These are phyloP conservation scores for Drosophila takahashii DNA, from an alignment of 1,140 invertebrate genomes.

Conservation along the genomic window DNA sequence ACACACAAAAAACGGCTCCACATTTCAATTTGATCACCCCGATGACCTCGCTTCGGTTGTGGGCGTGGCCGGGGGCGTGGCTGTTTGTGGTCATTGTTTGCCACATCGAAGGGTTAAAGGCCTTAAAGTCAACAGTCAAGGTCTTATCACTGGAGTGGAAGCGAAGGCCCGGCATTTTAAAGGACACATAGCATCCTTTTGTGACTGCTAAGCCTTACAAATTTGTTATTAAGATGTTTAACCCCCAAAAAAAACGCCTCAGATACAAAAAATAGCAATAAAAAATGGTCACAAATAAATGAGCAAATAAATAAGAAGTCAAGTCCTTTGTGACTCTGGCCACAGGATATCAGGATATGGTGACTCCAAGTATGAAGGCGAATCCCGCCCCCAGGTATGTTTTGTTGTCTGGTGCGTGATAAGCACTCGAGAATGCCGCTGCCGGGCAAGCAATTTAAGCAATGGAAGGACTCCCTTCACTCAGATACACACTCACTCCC, in stretches of 20 bases:
- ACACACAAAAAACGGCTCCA: constrained; percentile 38
- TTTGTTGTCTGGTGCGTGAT: constrained; percentile 45
- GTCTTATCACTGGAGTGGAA: constrained; percentile 28
- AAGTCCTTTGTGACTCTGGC: constrained; percentile 35
- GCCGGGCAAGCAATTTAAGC: constrained; percentile 40
- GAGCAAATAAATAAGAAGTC: constrained; percentile 69
- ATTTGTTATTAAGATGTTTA: constrained; percentile 70
- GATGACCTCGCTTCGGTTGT: constrained; percentile 52
- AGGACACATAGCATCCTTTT: constrained; percentile 11
- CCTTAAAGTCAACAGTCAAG: constrained; percentile 62
- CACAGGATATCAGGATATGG: constrained; percentile 5
- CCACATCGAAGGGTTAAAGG: constrained; percentile 52
- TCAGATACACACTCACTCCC: constrained; percentile 10
- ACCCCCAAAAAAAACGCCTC: constrained; percentile 30
- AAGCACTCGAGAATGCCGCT: constrained; percentile 33
- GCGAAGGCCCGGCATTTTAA: constrained; percentile 20
- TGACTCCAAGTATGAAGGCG: background rate
- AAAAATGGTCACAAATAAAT: constrained; percentile 68
- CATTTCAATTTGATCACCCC: constrained; percentile 70
- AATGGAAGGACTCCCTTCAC: constrained; percentile 14
- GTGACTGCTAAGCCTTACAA: constrained; percentile 62
- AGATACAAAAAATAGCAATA: constrained; percentile 11
- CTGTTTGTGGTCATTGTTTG: constrained; percentile 45
- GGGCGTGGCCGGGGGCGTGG: constrained; percentile 5
- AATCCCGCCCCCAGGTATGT: constrained; percentile 16